phyloP scores from a whole-genome alignment of 64 coral and sea anemone species.

The Acropora yongei region DNA sequence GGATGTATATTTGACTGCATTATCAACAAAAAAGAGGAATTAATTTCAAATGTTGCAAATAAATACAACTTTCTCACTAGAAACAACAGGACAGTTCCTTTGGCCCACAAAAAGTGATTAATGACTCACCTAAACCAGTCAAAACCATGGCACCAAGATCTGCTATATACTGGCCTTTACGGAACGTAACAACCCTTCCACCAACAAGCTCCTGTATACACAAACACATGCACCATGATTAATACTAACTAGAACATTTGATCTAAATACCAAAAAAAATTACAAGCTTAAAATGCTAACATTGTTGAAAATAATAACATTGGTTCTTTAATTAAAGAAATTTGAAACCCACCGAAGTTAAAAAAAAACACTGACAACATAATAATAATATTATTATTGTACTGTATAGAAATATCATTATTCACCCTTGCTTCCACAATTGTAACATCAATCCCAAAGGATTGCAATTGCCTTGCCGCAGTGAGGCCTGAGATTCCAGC shows the following conservation, averaged over 20 bases:
- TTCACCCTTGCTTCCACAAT: slow-evolving; percentile 93
- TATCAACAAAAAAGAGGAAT: too few relatives aligned
- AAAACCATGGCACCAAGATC: slow-evolving; percentile 98
- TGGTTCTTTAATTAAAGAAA: too few relatives aligned
- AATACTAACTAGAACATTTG: too few relatives aligned
- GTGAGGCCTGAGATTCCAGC: slow-evolving; percentile 94
- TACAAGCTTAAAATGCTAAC: too few relatives aligned
- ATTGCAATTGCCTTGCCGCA: slow-evolving; percentile 91
- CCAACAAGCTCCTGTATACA: slow-evolving; percentile 83
- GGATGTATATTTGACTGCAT: too few relatives aligned
- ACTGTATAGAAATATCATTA: not conserved
- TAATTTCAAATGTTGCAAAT: too few relatives aligned
- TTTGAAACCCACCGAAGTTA: too few relatives aligned
- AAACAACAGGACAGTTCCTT: not conserved
- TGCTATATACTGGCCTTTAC: slow-evolving; percentile 96
- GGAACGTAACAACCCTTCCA: slow-evolving; percentile 94
- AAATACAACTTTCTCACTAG: not conserved
- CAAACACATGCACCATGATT: not conserved
- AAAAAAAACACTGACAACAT: too few relatives aligned
- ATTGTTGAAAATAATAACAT: too few relatives aligned
- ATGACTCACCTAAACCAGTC: slow-evolving; percentile 84
- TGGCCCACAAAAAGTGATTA: not conserved
- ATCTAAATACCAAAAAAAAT: too few relatives aligned
- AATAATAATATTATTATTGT: too few relatives aligned
- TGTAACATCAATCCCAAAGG: slow-evolving; percentile 96